phyloP scores from a whole-genome alignment of 2,113 vertebrate species.

The Pomatorhinus ruficollis region DNA sequence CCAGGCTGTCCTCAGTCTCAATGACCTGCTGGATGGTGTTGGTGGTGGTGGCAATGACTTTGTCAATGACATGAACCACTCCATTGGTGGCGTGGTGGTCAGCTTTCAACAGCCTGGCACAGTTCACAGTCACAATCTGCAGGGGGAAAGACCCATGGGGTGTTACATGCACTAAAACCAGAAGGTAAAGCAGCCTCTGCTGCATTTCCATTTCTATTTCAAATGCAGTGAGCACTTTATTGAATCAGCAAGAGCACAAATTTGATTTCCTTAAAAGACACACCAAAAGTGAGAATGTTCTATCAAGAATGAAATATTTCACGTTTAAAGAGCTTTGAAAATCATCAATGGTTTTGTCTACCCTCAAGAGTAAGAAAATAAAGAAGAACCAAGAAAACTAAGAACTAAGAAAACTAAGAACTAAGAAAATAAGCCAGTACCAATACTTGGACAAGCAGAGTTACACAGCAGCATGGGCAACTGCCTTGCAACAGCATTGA shows the following conservation, averaged over 20 bases:
- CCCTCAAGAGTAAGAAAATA: background rate
- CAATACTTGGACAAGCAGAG: background rate
- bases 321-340: background rate
- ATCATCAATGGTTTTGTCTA: background rate
- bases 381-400: no score
- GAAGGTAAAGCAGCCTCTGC: background rate
- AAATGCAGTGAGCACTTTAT: fast-evolving
- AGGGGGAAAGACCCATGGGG: background rate
- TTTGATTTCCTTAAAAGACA: background rate
- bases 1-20: conserved; percentile 88
- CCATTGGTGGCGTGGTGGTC: conserved; percentile 96
- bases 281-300: background rate
- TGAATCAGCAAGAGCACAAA: background rate
- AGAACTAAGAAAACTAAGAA: no score
- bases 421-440: background rate
- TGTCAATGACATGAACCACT: conserved; percentile 94
- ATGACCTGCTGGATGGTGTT: conserved; percentile 86
- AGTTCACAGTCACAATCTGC: conserved; percentile 96
- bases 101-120: conserved; percentile 92
- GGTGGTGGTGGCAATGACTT: conserved; percentile 90
- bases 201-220: background rate
- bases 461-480: fast-evolving
- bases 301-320: background rate
- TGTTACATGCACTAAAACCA: background rate
- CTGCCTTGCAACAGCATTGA: background rate